phyloP scores from a whole-genome alignment of 1,140 invertebrate species.

The Aphidius gifuensis region DNA sequence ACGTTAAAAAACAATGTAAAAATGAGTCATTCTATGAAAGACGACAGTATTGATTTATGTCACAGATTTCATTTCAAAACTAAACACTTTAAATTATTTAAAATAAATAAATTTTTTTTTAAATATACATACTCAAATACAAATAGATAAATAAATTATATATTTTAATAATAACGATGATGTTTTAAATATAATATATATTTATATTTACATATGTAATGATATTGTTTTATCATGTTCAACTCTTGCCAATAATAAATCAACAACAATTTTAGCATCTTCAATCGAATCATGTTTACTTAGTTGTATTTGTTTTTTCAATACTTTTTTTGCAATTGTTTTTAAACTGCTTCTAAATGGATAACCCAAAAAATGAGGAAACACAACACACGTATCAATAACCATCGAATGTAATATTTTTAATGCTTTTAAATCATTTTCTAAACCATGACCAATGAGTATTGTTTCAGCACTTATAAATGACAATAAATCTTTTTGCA shows the following conservation, averaged over 20 bases:
- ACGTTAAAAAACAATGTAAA: too few relatives aligned
- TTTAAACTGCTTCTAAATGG: slow-evolving; percentile 78
- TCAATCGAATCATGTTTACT: slow-evolving; percentile 80
- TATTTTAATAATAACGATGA: too few relatives aligned
- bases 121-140: too few relatives aligned
- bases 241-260: slow-evolving; percentile 76
- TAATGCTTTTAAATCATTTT: slow-evolving; percentile 86
- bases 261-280: slow-evolving; percentile 80
- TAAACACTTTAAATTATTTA: too few relatives aligned
- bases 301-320: slow-evolving; percentile 77
- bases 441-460: slow-evolving; percentile 90
- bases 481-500: slow-evolving; percentile 79
- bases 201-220: too few relatives aligned
- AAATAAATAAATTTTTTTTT: too few relatives aligned
- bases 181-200: too few relatives aligned
- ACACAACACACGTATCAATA: slow-evolving; percentile 84
- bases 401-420: slow-evolving; percentile 80
- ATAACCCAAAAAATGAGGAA: slow-evolving; percentile 76
- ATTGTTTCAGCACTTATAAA: slow-evolving; percentile 82
- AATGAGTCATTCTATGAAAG: too few relatives aligned
- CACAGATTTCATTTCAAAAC: too few relatives aligned
- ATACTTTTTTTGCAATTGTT: slow-evolving; percentile 62
- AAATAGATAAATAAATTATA: too few relatives aligned
- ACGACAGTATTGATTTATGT: too few relatives aligned
- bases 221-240: slow-evolving; percentile 54